Base-by-base conservation (phyloP, 2,797 vertebrate species). In the Cynodonichthys magdalenae region DNA sequence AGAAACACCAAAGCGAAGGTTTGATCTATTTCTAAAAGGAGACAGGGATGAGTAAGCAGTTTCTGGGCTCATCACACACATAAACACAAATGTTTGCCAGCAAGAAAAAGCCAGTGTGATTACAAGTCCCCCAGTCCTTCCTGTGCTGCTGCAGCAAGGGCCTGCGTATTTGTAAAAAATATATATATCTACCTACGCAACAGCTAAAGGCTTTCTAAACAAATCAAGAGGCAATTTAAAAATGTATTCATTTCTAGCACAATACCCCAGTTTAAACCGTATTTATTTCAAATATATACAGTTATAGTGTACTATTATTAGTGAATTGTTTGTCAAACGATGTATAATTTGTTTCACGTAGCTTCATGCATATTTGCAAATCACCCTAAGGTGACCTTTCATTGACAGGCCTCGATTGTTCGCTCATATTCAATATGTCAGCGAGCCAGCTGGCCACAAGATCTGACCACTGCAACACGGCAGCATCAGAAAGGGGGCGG, bases 381-480 rank as follows among this genome's bases (percentile, higher is more conserved):
- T 83, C 63, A 71, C 79, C 80, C 83, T 64, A 41, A n/a, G 56
- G 73, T 78, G 82, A 86, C 83, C 80, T 81, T 56, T 81, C 73
- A 81, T 76, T 89, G 86, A 82, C 81, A 84, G 67, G 67, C 74
- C 64, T 68, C 75, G 73, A 84, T 80, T 66, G 74, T 83, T 82
- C 74, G 78, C 71, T 72, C 77, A 76, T 83, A 87, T 70, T 88
- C 85, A 88, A 88, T 78, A 77, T 66, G 77, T 80, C 77, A 60
- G 69, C 6, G 0, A 71, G 87, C 87, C 87, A 89, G 80, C 81
- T 89, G 86, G 83, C 86, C 67, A 66, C 11, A 18, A 48, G 20
- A 52, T 52, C 69, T 51, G 79, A 84, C 81, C 80, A 70, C 87
- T 79, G 85, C 83, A 82, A 85, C 74, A 65, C 69, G 79, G 87